Conservation (phyloP, 2,888 invertebrate species). For the Drosophila differens region DNA sequence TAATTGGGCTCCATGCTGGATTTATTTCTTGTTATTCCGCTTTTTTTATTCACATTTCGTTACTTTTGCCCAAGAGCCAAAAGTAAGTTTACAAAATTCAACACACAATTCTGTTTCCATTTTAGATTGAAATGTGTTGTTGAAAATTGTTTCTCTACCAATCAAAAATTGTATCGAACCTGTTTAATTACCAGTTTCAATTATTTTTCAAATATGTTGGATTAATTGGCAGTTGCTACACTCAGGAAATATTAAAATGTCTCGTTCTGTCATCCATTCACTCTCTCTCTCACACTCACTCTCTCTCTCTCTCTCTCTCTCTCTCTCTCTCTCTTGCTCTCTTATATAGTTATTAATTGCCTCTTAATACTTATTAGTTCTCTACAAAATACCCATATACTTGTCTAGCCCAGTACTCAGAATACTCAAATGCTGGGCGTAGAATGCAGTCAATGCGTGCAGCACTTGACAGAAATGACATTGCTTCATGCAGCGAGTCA, state of each 20-base stretch:
- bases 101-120: background rate
- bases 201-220: background rate
- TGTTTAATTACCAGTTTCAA: background rate
- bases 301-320: background rate
- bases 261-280: background rate
- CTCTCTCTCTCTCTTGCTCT: background rate
- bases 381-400: background rate
- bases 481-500: slow-evolving; percentile 19
- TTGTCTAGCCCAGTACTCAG: background rate
- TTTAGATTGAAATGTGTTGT: background rate
- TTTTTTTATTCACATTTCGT: background rate
- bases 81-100: background rate
- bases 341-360: background rate
- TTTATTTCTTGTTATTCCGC: background rate
- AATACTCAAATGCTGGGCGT: background rate
- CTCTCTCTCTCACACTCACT: background rate
- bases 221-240: background rate
- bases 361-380: background rate
- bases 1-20: background rate
- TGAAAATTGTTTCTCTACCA: background rate
- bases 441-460: slow-evolving; percentile 14
- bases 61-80: background rate
- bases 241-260: background rate
- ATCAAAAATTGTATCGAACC: background rate
- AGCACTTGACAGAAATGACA: slow-evolving; percentile 23